Conservation (phyloP, 2,113 vertebrate species). For the Eudyptes chrysolophus region DNA sequence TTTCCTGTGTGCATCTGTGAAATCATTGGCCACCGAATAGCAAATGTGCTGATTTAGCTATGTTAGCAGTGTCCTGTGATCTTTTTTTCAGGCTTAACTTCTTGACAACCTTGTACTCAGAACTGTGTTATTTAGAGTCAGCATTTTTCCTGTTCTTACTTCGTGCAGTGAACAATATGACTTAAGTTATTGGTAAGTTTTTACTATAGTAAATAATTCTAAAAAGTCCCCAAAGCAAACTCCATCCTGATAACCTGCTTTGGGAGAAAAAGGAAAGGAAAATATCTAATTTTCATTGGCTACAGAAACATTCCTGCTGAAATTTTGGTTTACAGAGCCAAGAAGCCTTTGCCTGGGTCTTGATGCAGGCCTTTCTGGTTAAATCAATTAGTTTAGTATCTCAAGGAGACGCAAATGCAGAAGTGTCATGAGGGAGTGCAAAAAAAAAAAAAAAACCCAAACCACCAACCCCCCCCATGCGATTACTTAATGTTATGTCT, state of each 20-base stretch:
- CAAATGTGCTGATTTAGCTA: neutral
- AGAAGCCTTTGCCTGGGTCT: neutral
- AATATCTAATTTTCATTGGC: neutral
- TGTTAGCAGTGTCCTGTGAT: neutral
- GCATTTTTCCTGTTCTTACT: neutral
- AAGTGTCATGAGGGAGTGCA: neutral
- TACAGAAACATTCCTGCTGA: neutral
- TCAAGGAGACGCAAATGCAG: neutral
- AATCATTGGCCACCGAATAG: neutral
- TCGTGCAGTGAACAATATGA: neutral
- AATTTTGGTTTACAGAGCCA: neutral
- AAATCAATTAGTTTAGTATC: neutral
- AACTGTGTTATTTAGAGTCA: neutral
- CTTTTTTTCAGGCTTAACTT: neutral
- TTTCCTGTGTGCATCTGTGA: neutral
- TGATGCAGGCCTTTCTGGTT: neutral
- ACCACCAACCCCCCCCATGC: too few species aligned
- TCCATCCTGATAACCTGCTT: neutral
- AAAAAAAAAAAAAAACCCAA: neutral
- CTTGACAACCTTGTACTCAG: neutral
- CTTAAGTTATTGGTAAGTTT: neutral
- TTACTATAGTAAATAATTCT: neutral
- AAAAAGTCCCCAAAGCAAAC: neutral
- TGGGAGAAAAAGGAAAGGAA: neutral
- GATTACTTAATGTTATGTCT: neutral